phyloP scores from a whole-genome alignment of 92 coral and sea anemone genomes.

The Micromussa lordhowensis region DNA sequence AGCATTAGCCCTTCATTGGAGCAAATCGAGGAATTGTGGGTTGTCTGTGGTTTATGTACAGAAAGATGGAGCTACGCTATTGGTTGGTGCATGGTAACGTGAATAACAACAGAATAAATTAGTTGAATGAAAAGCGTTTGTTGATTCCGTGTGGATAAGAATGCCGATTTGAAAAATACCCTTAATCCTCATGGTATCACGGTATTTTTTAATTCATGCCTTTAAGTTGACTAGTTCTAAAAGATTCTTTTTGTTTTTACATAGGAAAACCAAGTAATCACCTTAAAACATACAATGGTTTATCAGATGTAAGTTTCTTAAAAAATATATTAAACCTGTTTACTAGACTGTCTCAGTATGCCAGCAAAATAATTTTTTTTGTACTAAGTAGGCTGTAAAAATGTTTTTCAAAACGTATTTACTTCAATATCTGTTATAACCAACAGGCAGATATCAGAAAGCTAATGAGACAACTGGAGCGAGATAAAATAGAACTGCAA shows the following conservation, averaged over 20 bases:
- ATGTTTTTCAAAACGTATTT: neutral
- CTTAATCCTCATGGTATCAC: no score
- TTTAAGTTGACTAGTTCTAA: neutral
- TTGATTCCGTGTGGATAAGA: no score
- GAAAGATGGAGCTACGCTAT: no score
- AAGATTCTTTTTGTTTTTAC: neutral
- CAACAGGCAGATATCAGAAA: constrained; percentile 89
- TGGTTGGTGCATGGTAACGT: no score
- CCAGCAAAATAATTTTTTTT: neutral
- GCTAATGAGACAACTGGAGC: constrained; percentile 90
- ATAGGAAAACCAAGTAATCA: constrained; percentile 82
- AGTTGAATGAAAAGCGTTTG: no score
- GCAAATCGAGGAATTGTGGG: no score
- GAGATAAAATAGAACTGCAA: constrained; percentile 88
- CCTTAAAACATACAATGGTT: constrained; percentile 81
- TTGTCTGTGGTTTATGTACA: no score
- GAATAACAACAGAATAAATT: no score
- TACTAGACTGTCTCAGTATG: neutral
- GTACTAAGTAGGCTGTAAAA: neutral
- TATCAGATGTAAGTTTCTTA: constrained; percentile 91
- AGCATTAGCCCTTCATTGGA: no score
- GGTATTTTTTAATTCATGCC: no score
- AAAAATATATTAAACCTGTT: neutral
- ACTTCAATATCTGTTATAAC: neutral
- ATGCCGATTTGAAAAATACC: no score